These are phyloP conservation scores for Acrossocheilus fasciatus DNA, from an alignment of 2,797 vertebrate genomes.

Conservation along the genomic window DNA sequence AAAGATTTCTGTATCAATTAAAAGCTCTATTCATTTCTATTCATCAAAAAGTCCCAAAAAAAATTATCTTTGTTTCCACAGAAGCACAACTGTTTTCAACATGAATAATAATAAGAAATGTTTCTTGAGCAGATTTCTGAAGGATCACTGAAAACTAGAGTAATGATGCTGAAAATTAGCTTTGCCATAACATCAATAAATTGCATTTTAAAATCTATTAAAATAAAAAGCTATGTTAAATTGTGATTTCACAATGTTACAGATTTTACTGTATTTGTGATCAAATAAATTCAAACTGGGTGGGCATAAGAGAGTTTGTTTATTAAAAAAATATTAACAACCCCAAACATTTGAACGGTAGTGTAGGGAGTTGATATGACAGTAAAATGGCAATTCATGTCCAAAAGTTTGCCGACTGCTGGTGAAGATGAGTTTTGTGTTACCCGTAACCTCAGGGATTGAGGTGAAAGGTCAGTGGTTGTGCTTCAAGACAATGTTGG, in stretches of 20 bases:
- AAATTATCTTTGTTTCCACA: no score
- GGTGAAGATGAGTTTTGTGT: background rate
- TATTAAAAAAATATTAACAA: background rate
- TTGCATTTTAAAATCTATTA: background rate
- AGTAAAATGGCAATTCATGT: background rate
- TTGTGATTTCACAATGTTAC: background rate
- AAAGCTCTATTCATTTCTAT: no score
- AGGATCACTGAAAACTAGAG: background rate
- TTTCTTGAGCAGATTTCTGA: background rate
- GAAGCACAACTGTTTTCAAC: background rate
- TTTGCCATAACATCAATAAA: background rate
- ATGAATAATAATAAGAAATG: background rate
- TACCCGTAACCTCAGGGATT: background rate
- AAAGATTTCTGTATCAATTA: no score
- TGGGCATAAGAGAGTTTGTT: background rate
- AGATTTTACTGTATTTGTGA: background rate
- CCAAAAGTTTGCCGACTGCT: background rate
- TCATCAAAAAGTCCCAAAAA: background rate
- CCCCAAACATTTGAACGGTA: background rate
- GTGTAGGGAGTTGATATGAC: background rate
- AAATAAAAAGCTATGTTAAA: no score
- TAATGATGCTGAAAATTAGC: background rate
- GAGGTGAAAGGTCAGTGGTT: background rate
- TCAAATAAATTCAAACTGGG: background rate
- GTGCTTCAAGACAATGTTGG: background rate